A percentile compares a stretch with the other conserved stretches of the same genome.
phyloP scores from a whole-genome alignment of 2,888 invertebrate species.

The Arrhopalites spinosus region DNA sequence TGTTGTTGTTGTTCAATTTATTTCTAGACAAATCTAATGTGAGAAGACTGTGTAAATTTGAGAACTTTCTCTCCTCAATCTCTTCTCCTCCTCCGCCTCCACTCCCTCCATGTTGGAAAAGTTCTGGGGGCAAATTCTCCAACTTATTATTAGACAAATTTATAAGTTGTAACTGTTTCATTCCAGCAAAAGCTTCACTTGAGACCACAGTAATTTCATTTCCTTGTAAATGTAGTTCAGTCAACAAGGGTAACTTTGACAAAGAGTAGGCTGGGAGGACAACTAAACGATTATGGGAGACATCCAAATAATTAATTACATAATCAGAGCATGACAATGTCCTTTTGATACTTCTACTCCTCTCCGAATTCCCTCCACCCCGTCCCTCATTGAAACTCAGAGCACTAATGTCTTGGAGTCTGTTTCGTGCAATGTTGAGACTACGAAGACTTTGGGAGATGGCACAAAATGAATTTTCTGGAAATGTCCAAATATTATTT shows the following conservation, averaged over 20 bases:
- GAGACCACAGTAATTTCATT: slow-evolving; percentile 88
- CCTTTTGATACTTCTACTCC: slow-evolving; percentile 17
- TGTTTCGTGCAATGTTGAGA: slow-evolving; percentile 80
- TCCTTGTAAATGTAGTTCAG: slow-evolving; percentile 80
- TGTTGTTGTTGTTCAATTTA: slow-evolving; percentile 7
- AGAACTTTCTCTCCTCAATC: too few species aligned
- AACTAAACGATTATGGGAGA: slow-evolving; percentile 83
- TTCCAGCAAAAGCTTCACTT: slow-evolving; percentile 78
- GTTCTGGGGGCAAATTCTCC: slow-evolving; percentile 75
- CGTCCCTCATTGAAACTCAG: slow-evolving; percentile 67
- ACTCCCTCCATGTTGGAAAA: slow-evolving; percentile 71
- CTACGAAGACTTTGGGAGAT: slow-evolving; percentile 76
- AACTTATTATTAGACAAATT: slow-evolving; percentile 90
- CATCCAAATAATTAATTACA: slow-evolving; percentile 76
- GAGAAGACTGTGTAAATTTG: slow-evolving; percentile 77
- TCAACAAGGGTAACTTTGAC: slow-evolving; percentile 75
- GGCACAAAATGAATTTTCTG: slow-evolving; percentile 82
- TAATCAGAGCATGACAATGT: slow-evolving; percentile 60
- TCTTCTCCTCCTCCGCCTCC: too few species aligned
- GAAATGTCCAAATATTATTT: slow-evolving; percentile 88
- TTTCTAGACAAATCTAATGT: slow-evolving; percentile 70
- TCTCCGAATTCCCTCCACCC: slow-evolving; percentile 16
- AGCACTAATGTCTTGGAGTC: slow-evolving; percentile 73
- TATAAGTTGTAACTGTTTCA: slow-evolving; percentile 80
- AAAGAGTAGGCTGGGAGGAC: slow-evolving; percentile 82